These are phyloP conservation scores for Triplophysa rosa DNA, from an alignment of 2,113 vertebrate genomes.

Conservation along the genomic window DNA sequence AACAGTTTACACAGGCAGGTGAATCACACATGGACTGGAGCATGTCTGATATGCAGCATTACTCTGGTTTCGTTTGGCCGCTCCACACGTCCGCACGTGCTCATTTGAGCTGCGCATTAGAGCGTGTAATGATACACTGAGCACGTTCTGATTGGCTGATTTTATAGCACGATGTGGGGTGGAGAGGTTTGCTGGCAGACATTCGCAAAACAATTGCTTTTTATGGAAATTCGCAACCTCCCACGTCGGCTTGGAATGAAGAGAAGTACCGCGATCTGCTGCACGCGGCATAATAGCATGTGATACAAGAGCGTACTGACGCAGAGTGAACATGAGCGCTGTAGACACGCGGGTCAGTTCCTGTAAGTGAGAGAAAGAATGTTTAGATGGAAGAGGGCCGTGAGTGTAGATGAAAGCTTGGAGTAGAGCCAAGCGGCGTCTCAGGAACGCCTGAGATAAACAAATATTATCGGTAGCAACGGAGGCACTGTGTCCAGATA, in stretches of 20 bases:
- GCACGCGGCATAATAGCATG: not conserved
- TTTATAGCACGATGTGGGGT: constrained; percentile 47
- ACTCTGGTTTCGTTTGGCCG: constrained; percentile 61
- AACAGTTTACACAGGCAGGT: constrained; percentile 41
- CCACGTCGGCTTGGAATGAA: not conserved
- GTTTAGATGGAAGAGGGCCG: not conserved
- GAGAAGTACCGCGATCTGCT: too few relatives aligned
- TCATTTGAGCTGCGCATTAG: constrained; percentile 63
- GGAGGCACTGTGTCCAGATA: constrained; percentile 74
- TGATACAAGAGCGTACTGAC: constrained; percentile 32
- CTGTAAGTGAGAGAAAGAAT: constrained; percentile 1
- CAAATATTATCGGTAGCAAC: constrained; percentile 72
- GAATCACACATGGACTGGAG: constrained; percentile 41
- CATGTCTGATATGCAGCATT: constrained; percentile 44
- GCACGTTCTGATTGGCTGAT: constrained; percentile 63
- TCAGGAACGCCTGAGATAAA: constrained; percentile 63
- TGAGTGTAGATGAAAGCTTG: constrained; percentile 13
- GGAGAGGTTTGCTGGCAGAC: not conserved
- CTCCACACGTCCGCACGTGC: constrained; percentile 52
- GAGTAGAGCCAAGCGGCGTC: constrained; percentile 38
- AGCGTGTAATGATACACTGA: constrained; percentile 59
- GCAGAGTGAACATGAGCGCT: not conserved
- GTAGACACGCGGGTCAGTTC: constrained; percentile 14
- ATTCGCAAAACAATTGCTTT: not conserved
- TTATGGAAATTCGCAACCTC: constrained; percentile 31